Conservation (phyloP, 2,888 invertebrate species). For the Lithophane semibrunnea region DNA sequence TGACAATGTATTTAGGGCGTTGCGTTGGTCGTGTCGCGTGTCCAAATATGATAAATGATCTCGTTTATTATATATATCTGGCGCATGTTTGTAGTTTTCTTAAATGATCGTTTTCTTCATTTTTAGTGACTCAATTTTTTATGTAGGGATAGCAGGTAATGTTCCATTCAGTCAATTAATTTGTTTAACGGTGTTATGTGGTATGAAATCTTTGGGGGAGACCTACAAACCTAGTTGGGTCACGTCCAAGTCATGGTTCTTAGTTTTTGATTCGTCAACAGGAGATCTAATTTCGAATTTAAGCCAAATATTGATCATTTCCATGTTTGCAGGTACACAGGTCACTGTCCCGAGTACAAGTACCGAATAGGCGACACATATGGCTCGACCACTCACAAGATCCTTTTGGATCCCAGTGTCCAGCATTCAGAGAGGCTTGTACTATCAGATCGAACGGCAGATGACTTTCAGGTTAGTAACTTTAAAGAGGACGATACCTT, state of each 20-base stretch:
- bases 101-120: constrained; percentile 39
- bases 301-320: neutral
- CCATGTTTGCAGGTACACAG: constrained; percentile 91
- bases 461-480: constrained; percentile 91
- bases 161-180: constrained; percentile 28
- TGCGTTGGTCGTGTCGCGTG: constrained; percentile 61
- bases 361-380: constrained; percentile 94
- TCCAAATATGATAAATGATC: constrained; percentile 67
- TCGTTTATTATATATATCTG: constrained; percentile 48
- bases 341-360: constrained; percentile 94
- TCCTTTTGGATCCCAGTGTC: constrained; percentile 93
- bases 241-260: constrained; percentile 24
- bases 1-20: constrained; percentile 65
- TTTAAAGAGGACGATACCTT: neutral
- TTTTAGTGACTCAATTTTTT: constrained; percentile 33
- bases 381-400: constrained; percentile 93
- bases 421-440: constrained; percentile 93
- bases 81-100: constrained; percentile 44
- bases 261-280: neutral
- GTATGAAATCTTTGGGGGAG: constrained; percentile 19
- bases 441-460: constrained; percentile 91
- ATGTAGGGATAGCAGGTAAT: constrained; percentile 23
- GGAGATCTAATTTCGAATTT: neutral
- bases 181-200: constrained; percentile 30
- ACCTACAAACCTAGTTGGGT: constrained; percentile 32